These are phyloP conservation scores for Rhinolophus ferrumequinum DNA, from an alignment of 2,113 vertebrate genomes.

Conservation along the genomic window DNA sequence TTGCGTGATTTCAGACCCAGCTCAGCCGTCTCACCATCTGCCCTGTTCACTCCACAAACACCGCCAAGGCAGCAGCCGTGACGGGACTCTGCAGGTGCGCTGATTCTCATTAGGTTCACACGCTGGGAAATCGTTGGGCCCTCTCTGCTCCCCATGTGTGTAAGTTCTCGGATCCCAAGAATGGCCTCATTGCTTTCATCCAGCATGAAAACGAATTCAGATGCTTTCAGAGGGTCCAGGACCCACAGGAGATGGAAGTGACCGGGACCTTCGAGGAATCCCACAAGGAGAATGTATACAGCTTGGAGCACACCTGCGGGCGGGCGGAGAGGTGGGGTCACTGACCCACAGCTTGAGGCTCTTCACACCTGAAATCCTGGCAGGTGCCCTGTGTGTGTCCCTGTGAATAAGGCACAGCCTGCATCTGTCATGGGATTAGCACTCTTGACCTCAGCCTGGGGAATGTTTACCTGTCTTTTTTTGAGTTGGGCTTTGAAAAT, in stretches of 20 bases:
- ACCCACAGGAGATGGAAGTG: background rate
- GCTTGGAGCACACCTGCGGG: background rate
- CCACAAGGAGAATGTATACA: no score
- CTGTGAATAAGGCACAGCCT: background rate
- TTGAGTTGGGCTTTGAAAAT: background rate
- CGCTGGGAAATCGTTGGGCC: fast-evolving
- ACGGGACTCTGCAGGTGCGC: fast-evolving
- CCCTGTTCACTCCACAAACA: fast-evolving
- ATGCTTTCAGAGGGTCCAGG: background rate
- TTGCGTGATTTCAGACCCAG: background rate
- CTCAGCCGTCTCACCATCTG: background rate
- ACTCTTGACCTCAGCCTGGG: background rate
- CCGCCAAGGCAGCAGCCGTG: background rate
- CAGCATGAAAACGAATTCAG: background rate
- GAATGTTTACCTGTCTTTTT: background rate
- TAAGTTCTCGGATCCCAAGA: background rate
- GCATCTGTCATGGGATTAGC: fast-evolving
- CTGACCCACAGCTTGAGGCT: background rate
- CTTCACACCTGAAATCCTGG: background rate
- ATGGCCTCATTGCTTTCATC: background rate
- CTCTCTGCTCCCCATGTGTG: background rate
- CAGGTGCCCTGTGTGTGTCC: background rate
- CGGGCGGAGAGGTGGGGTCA: fast-evolving
- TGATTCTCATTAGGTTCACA: background rate
- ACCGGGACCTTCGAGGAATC: background rate